Conservation (phyloP, 2,888 invertebrate genomes). For the Lydus trimaculatus region DNA sequence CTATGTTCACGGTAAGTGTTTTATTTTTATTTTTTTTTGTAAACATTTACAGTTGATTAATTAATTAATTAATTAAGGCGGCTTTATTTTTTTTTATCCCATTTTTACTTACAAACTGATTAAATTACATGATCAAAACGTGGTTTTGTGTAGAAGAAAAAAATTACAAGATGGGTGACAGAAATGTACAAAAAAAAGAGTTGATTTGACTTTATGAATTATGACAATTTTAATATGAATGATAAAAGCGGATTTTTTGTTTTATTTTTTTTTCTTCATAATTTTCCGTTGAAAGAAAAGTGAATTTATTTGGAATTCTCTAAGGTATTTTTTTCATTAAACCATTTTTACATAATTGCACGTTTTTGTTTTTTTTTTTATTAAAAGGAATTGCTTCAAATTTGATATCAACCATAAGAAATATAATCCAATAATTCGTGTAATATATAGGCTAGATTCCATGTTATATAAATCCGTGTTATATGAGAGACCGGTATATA, state of each 20-base stretch:
- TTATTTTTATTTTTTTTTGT: no score
- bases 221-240: neutral
- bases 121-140: neutral
- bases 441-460: no score
- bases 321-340: no score
- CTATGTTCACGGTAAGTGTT: slow-evolving; percentile 59
- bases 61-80: neutral
- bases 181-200: neutral
- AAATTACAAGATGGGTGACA: no score
- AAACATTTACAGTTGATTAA: no score
- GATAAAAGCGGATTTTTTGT: neutral
- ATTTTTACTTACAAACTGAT: neutral
- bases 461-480: no score
- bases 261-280: neutral
- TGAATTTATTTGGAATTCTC: neutral
- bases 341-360: no score
- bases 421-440: no score
- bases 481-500: no score
- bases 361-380: no score
- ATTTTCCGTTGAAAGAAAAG: neutral
- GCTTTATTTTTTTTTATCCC: neutral
- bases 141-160: neutral
- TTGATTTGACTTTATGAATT: neutral
- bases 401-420: no score
- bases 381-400: no score